phyloP scores from a whole-genome alignment of 2,888 invertebrate genomes.

The Aphodius sticticus region DNA sequence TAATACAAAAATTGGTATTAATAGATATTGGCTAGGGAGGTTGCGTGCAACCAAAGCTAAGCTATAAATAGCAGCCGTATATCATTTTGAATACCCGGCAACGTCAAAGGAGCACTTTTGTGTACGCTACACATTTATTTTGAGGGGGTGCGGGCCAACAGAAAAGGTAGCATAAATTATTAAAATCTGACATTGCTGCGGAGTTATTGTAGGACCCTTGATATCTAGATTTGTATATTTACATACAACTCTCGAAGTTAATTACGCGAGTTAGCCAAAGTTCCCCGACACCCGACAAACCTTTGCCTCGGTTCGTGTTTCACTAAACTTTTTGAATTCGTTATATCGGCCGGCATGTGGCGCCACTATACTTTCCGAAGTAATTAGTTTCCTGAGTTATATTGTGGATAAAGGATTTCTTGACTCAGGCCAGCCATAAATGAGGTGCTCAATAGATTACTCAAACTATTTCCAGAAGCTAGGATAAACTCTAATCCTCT shows the following conservation, averaged over 20 bases:
- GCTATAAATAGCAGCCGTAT: background rate
- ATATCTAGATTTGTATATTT: background rate
- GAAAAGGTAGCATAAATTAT: background rate
- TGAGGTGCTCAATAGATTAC: too few species aligned
- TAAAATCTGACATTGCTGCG: background rate
- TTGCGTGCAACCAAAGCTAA: background rate
- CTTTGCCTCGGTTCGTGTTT: background rate
- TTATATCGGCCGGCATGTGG: background rate
- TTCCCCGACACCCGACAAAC: background rate
- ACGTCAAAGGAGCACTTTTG: background rate
- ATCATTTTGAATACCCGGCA: background rate
- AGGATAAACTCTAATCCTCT: too few species aligned
- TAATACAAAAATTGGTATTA: background rate
- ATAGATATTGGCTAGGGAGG: background rate
- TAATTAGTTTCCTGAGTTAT: background rate
- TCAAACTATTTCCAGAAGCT: background rate
- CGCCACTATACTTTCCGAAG: background rate
- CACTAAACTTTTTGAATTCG: slow-evolving; percentile 4
- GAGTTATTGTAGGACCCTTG: background rate
- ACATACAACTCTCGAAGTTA: background rate
- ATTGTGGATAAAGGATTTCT: background rate
- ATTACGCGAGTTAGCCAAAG: background rate
- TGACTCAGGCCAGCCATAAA: background rate
- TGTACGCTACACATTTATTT: background rate
- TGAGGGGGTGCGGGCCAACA: background rate